Conservation (phyloP, 1,140 invertebrate species). For the Halictus rubicundus region DNA sequence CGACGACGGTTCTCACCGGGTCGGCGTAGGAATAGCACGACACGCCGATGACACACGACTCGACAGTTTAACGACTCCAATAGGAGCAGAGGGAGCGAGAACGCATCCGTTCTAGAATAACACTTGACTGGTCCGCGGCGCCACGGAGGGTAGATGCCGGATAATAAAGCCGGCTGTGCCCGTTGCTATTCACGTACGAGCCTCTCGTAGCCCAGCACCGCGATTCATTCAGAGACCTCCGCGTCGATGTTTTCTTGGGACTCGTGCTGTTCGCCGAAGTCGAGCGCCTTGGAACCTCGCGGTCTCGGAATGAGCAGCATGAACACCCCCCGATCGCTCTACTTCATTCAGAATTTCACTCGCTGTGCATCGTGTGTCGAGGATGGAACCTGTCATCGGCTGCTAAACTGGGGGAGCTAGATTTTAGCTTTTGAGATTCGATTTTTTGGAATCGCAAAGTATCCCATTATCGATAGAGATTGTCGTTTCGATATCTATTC, state of each 20-base stretch:
- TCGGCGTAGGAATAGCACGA: conserved; percentile 5
- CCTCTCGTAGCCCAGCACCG: background rate
- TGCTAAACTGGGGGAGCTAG: too few species aligned
- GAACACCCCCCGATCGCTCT: background rate
- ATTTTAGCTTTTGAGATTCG: too few species aligned
- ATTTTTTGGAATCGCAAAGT: too few species aligned
- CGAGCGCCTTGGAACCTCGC: background rate
- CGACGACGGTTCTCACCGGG: conserved; percentile 6
- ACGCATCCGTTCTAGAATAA: conserved; percentile 57
- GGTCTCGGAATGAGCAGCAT: background rate
- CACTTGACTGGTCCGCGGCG: conserved; percentile 17
- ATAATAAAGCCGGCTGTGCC: conserved; percentile 8
- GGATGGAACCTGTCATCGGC: too few species aligned
- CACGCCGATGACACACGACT: conserved; percentile 50
- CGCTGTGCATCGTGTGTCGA: background rate
- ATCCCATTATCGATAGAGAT: too few species aligned
- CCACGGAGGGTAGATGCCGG: background rate
- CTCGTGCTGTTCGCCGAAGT: background rate
- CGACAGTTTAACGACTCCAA: conserved; percentile 64
- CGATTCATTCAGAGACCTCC: conserved; percentile 37
- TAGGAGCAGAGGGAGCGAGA: conserved; percentile 44
- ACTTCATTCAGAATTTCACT: conserved; percentile 9
- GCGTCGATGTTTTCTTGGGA: conserved; percentile 6
- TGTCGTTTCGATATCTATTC: background rate
- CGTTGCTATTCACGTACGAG: conserved; percentile 26